Base-by-base conservation (phyloP, 2,888 invertebrate genomes). In the Phasia obesa region DNA sequence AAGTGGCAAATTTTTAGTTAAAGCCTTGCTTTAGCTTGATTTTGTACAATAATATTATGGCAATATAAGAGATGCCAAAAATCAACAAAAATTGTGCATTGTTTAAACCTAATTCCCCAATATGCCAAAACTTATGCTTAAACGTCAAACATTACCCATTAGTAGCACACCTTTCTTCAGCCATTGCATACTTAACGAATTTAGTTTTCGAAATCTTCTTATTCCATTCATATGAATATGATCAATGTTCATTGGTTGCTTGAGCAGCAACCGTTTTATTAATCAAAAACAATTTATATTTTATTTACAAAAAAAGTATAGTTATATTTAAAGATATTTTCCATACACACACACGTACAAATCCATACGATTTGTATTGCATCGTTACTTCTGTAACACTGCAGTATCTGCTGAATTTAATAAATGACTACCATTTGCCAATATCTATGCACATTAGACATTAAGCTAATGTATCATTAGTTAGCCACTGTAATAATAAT, bases 391-490 rank as follows among this genome's bases (percentile, higher is more conserved):
- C 31, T 44, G 21, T 4, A 59, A 27, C 47, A 62, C 15, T 44
- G 21, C 19, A 47, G 44, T 83, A 79, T 79, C 83, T 55, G 25
- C 23, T 75, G 75, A 79, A 71, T 27, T 76, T 79, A 79, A 83
- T 79, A 83, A 83, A 83, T 83, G 79, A 83, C 83, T 79, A 71
- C 70, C 19, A 79, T 83, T 83, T 83, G 59, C 55, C 17, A 17
- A 65, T 79, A 83, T 83, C 82, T 69, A 55, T 57, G 73, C 73
- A 55, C 79, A 79, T 83, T 83, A 83, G 83, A 83, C 83, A 76
- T 83, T 83, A 83, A 83, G 83, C 83, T 79, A 83, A 83, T 75
- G 83, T 76, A 79, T 83, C 83, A 83, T 79, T 83, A 79, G 75
- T 75, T 71, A 75, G 82, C 74, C 82, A 78, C 82, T 27, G 82